These are phyloP conservation scores for Ictalurus furcatus DNA, from an alignment of 2,113 vertebrate species.

Conservation along the genomic window DNA sequence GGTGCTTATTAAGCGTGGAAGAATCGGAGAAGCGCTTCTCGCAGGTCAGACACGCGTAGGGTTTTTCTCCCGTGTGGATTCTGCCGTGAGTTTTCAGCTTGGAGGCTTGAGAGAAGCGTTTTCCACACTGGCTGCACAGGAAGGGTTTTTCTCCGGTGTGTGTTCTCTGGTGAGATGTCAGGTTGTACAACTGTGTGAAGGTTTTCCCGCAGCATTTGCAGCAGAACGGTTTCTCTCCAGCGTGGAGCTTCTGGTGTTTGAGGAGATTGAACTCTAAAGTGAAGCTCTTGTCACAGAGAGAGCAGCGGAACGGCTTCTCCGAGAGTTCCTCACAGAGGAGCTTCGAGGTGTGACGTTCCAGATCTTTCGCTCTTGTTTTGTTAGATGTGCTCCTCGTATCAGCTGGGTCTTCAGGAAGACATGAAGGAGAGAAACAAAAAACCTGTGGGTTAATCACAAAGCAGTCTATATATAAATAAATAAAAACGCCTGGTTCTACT, in stretches of 20 bases:
- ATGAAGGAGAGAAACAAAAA: not conserved
- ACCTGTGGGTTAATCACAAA: not conserved
- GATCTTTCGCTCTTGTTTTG: not conserved
- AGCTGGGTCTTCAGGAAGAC: not conserved
- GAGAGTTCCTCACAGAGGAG: not conserved
- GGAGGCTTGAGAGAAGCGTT: not conserved
- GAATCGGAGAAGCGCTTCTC: not conserved
- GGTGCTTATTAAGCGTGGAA: not conserved
- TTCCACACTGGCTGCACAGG: conserved; percentile 12
- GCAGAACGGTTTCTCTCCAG: not conserved
- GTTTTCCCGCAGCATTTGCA: not conserved
- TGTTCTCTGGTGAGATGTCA: not conserved
- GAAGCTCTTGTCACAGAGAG: conserved; percentile 11
- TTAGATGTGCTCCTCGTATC: not conserved
- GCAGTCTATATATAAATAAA: not conserved
- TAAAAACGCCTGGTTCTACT: not conserved
- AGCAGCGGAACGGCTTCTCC: not conserved
- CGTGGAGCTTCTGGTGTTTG: not conserved
- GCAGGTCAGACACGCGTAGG: not conserved
- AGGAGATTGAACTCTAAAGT: not conserved
- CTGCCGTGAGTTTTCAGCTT: conserved; percentile 6
- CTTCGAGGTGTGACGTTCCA: not conserved
- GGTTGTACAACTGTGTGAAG: not conserved
- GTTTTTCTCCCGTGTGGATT: conserved; percentile 8
- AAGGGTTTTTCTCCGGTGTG: conserved; percentile 8